Evolutionary conservation across 2,797 vertebrate species (phyloP).

Genomic region (Aeoliscus strigatus): DNA sequence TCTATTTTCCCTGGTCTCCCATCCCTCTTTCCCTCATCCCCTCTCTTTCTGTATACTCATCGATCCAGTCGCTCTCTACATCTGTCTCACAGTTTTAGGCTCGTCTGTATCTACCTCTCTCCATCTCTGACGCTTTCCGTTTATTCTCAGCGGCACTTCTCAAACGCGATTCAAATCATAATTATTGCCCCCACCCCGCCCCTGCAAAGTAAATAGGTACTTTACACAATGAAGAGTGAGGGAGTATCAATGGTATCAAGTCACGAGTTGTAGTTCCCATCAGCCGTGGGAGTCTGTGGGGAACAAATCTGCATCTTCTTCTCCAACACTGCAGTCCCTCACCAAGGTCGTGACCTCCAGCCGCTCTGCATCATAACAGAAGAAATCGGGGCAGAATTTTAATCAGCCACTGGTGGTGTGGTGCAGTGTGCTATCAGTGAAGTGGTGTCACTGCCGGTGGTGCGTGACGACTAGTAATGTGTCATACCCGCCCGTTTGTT

Average conservation of each 20-base stretch:
- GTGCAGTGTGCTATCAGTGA: constrained; percentile 29
- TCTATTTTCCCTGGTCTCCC: constrained; percentile 28
- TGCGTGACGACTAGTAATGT: constrained; percentile 19
- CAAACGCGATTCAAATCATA: constrained; percentile 52
- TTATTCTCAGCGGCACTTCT: too few relatives aligned
- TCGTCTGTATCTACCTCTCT: constrained; percentile 22
- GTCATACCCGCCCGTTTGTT: too few relatives aligned
- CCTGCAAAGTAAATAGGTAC: constrained; percentile 60
- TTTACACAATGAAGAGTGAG: constrained; percentile 49
- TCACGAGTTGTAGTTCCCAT: constrained; percentile 36
- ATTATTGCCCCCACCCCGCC: constrained; percentile 27
- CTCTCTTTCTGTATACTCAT: constrained; percentile 36
- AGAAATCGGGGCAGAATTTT: constrained; percentile 34
- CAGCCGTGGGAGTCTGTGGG: constrained; percentile 12
- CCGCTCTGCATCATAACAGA: constrained; percentile 43
- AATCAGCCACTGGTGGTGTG: constrained; percentile 35
- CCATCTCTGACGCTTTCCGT: constrained; percentile 10
- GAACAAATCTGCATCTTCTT: constrained; percentile 6
- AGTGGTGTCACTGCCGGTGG: constrained; percentile 22
- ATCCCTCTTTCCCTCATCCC: constrained; percentile 16
- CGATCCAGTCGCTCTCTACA: constrained; percentile 40
- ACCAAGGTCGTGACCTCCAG: constrained; percentile 54
- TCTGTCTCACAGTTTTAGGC: too few relatives aligned
- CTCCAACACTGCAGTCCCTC: constrained; percentile 23
- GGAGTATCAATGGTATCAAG: constrained; percentile 49